Evolutionary conservation across 2,888 invertebrate genomes (phyloP).

Genomic region (Watsonalla cultraria): DNA sequence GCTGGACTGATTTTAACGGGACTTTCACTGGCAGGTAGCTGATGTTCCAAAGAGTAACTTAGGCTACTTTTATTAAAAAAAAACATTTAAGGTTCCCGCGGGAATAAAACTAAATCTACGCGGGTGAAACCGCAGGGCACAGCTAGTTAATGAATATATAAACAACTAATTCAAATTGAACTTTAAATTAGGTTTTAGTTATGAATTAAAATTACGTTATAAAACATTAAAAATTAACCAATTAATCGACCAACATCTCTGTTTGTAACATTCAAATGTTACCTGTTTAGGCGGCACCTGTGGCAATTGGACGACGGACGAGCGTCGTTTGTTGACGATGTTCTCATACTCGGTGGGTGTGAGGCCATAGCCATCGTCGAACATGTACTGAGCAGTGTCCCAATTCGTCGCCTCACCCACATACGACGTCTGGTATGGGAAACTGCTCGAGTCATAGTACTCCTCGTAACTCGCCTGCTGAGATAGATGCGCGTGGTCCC

Average conservation of each 20-base stretch:
- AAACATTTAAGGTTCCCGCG: no score
- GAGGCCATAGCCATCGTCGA: slow-evolving; percentile 59
- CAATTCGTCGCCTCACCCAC: slow-evolving; percentile 82
- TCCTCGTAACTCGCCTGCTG: slow-evolving; percentile 80
- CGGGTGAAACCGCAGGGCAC: no score
- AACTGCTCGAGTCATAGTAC: slow-evolving; percentile 82
- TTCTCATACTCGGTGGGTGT: slow-evolving; percentile 79
- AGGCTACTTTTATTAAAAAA: no score
- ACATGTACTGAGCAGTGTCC: slow-evolving; percentile 81
- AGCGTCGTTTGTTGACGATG: slow-evolving; percentile 74
- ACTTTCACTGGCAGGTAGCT: no score
- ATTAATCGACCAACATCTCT: no score
- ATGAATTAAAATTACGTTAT: not conserved
- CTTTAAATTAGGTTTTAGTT: not conserved
- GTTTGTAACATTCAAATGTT: slow-evolving; percentile 1
- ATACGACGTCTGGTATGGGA: slow-evolving; percentile 79
- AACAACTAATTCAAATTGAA: not conserved
- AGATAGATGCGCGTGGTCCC: slow-evolving; percentile 72
- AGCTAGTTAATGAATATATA: not conserved
- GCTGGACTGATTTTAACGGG: no score
- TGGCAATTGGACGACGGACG: slow-evolving; percentile 72
- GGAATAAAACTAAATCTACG: no score
- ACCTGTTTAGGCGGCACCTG: slow-evolving; percentile 72
- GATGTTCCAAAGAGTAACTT: no score
- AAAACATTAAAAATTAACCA: not conserved